A percentile compares a stretch with the other conserved stretches of the same genome.
These are phyloP conservation scores for Capreolus pygargus DNA, from an alignment of 2,113 vertebrate genomes.

Conservation along the genomic window DNA sequence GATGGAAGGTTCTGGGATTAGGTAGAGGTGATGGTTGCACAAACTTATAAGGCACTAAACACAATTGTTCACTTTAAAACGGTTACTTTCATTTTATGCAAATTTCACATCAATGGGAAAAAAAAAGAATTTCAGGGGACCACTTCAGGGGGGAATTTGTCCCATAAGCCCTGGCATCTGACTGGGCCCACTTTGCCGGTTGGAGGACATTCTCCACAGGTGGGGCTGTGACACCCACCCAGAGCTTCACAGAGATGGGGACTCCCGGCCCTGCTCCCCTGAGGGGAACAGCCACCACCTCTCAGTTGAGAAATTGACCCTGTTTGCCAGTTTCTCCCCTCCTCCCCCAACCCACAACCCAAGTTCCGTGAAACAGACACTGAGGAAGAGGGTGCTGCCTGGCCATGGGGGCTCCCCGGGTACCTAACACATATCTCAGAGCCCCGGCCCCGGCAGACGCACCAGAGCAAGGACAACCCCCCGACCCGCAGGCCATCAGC, in stretches of 20 bases:
- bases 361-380: background rate
- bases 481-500: background rate
- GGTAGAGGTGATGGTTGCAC: background rate
- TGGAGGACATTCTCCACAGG: accelerated
- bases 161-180: accelerated
- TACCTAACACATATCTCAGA: accelerated
- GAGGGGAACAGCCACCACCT: no score
- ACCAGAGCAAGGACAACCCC: background rate
- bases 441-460: background rate
- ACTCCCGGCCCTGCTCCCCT: accelerated
- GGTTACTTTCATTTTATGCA: background rate
- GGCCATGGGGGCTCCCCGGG: accelerated
- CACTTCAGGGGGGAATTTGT: background rate
- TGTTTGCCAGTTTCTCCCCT: background rate
- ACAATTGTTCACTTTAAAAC: background rate
- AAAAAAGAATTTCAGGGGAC: background rate
- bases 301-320: background rate
- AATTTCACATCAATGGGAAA: background rate
- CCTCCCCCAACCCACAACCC: background rate
- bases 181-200: no score
- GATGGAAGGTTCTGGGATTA: background rate
- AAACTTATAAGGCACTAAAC: background rate
- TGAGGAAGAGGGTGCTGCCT: background rate
- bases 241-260: slow-evolving; percentile 43
- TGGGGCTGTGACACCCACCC: slow-evolving; percentile 56